Base-by-base conservation (phyloP, 2,888 invertebrate species). In the Oegoconia quadripuncta region DNA sequence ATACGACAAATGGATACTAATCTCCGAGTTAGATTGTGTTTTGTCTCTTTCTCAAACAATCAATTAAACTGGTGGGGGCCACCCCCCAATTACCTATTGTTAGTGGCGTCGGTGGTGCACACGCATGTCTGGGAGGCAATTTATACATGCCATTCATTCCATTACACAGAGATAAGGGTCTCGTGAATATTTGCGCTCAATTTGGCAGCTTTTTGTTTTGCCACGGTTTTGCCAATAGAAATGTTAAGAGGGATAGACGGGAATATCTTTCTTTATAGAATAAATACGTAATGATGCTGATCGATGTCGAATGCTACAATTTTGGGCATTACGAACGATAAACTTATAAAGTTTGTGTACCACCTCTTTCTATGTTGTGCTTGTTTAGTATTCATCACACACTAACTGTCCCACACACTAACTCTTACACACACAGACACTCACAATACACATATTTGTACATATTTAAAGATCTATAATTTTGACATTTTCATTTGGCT, bases 141-240 rank as follows among this genome's bases (percentile, higher is more conserved):
- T 74, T 74, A 65, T 76, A 68, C 62, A 67, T 64, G 77, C 73
- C 74, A 74, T 65, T 75, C 76, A 77, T 78, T 75, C 74, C 77
- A 78, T 78, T 78, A 74, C 72, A 61, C 76, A 66, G 63, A 75
- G 76, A 77, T 76, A 77, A 76, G 76, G 75, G 74, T 68, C 74
- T 71, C 55, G 64, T 68, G 67, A 68, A 70, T 67, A 69, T 70
- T 68, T 61, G 57, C 67, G 64, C 63, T 59, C 69, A 64, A 70
- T 68, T 65, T 64, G 55, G 53, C 52, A 53, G 62, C 58, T 60
- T 64, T 59, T 55, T 52, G 45, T 52, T 57, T 55, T 47, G 48
- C 42, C 42, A n/a, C n/a, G n/a, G n/a, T n/a, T n/a, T n/a, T n/a
- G 35, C 43, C 29, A 12, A 27, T 35, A 32, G 27, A 37, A 37